A percentile compares a stretch with the other conserved stretches of the same genome.
Conservation (phyloP, 2,888 invertebrate genomes). For the Orchestes rusci region DNA sequence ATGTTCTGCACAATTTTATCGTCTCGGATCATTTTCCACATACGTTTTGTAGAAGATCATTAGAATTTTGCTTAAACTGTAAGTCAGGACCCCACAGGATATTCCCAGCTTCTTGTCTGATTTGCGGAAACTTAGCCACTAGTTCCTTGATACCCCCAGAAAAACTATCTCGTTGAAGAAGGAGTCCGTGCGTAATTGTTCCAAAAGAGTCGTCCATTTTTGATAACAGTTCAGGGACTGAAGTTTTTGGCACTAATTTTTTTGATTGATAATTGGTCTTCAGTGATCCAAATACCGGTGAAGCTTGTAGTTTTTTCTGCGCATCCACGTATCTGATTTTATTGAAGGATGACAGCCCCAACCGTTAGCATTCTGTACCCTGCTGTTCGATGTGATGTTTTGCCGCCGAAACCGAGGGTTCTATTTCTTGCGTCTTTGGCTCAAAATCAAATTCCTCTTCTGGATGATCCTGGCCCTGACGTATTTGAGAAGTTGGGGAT, state of each 20-base stretch:
- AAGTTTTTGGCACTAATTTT: no score
- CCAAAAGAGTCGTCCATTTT: no score
- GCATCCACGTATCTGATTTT: conserved; percentile 5
- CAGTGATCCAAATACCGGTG: conserved; percentile 7
- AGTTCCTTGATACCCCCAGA: background rate
- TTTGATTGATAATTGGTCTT: no score
- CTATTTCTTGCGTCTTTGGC: conserved; percentile 7
- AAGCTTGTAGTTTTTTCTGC: conserved; percentile 8
- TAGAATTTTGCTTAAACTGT: conserved; percentile 15
- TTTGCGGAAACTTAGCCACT: background rate
- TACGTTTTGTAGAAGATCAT: conserved; percentile 21
- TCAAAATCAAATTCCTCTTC: conserved; percentile 11
- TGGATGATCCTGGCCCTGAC: background rate
- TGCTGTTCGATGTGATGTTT: conserved; percentile 6
- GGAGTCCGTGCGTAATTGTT: background rate
- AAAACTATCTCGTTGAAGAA: background rate
- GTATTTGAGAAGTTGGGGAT: background rate
- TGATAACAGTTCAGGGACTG: no score
- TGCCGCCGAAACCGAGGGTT: conserved; percentile 4
- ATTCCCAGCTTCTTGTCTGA: no score
- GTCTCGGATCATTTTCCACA: conserved; percentile 17
- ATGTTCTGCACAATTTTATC: no score
- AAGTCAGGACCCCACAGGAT: no score
- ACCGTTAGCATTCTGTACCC: conserved; percentile 4
- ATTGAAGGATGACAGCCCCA: conserved; percentile 1